Base-by-base conservation (phyloP, 2,888 invertebrate species). In the Chymomyza procnemis region DNA sequence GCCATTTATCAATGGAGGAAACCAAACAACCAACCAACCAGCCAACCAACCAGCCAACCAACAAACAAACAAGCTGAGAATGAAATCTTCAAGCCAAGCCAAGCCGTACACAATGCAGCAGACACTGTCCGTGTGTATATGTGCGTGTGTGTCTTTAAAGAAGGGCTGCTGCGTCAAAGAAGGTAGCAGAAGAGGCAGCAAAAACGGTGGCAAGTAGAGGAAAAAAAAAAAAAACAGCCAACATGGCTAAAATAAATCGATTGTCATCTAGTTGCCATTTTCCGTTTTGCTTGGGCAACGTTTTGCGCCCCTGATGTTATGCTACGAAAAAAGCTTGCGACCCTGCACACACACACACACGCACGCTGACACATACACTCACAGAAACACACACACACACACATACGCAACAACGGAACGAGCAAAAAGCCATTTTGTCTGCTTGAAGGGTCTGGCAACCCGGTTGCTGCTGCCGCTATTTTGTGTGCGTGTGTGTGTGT, bases 211-310 rank as follows among this genome's bases (percentile, higher is more conserved):
- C 34, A 12, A 41, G 34, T 3, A 41, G 19, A 50, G 5, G 14
- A 16, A 48, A 2, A 18, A 48, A 48, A 6, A 50, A 50, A 19
- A 19, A 50, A 50, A 6, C 50, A 50, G 50, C 50, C 50, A 50
- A 50, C 50, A 50, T 16, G 50, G 56, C 56, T 56, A 56, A 56
- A 56, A 56, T 56, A 56, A 56, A 56, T 56, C 56, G 56, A 56
- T 56, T 56, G 56, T 56, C 56, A 56, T 56, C 56, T 56, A 56
- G 56, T 56, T 56, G 56, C 56, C 56, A 56, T 56, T 56, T 56
- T 56, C 56, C 56, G 54, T 54, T 21, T 54, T 54, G 54, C 54
- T 54, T 54, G 14, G 19, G 54, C 50, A 50, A 50, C 54, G 21
- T 21, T 54, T 21, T 56, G 26, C 56, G 56, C 56, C 56, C 56